phyloP scores from a whole-genome alignment of 2,113 vertebrate genomes.

The Forbesichthys papilliferus region DNA sequence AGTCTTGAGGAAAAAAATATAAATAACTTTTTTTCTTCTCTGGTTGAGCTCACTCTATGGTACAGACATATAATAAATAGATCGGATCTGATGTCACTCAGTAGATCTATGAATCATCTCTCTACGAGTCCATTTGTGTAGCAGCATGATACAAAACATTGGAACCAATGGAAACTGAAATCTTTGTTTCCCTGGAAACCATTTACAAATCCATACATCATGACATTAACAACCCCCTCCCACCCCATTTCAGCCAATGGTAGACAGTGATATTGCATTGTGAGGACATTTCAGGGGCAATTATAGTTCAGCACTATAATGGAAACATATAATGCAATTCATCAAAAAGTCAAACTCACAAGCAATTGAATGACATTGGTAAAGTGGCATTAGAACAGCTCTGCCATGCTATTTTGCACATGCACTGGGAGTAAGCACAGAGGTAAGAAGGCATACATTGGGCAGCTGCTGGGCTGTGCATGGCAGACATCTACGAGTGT shows the following conservation, averaged over 20 bases:
- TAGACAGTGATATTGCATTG: conserved; percentile 67
- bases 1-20: conserved; percentile 96
- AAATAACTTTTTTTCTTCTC: conserved; percentile 88
- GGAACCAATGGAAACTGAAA: conserved; percentile 67
- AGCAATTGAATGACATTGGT: conserved; percentile 48
- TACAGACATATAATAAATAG: conserved; percentile 98
- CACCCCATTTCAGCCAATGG: conserved; percentile 45
- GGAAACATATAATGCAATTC: conserved; percentile 63
- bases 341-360: conserved; percentile 38
- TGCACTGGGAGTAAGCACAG: conserved; percentile 64
- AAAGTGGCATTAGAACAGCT: conserved; percentile 48
- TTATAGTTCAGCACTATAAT: conserved; percentile 54
- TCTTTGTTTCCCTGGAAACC: conserved; percentile 66
- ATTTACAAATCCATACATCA: conserved; percentile 59
- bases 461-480: conserved; percentile 34
- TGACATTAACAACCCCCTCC: conserved; percentile 12
- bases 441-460: conserved; percentile 59
- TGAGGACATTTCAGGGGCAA: conserved; percentile 53
- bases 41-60: conserved; percentile 87
- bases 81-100: conserved; percentile 89
- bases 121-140: conserved; percentile 74
- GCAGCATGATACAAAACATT: conserved; percentile 73
- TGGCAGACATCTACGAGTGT: conserved; percentile 1
- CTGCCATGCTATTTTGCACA: conserved; percentile 69
- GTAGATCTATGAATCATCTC: conserved; percentile 75